These are phyloP conservation scores for Microplitis mediator DNA, from an alignment of 1,140 invertebrate species.

Conservation along the genomic window DNA sequence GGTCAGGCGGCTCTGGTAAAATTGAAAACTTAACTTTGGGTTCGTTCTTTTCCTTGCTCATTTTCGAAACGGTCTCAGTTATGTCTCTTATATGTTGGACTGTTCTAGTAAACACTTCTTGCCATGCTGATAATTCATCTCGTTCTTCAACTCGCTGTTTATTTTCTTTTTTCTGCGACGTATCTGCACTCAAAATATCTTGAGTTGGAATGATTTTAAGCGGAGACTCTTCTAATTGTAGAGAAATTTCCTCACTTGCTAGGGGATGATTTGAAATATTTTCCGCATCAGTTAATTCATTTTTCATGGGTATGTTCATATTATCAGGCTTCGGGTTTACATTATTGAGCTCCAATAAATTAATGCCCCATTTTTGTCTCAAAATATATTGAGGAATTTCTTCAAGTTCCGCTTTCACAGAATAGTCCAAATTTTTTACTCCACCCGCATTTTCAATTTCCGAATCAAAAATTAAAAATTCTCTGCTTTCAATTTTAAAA, in stretches of 20 bases:
- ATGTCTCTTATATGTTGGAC: not conserved
- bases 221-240: not conserved
- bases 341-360: constrained; percentile 5
- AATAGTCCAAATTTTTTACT: constrained; percentile 36
- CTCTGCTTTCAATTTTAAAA: no score
- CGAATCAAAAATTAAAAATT: no score
- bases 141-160: not conserved
- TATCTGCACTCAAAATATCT: not conserved
- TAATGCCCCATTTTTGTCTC: constrained; percentile 36
- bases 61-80: not conserved
- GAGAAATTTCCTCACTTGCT: no score
- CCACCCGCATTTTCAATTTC: constrained; percentile 13
- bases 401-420: constrained; percentile 16
- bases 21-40: constrained; percentile 37
- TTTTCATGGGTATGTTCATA: not conserved
- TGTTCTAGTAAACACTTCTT: constrained; percentile 31
- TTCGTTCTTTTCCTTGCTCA: not conserved
- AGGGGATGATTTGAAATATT: no score
- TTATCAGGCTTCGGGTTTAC: not conserved
- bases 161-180: not conserved
- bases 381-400: constrained; percentile 23
- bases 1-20: constrained; percentile 42
- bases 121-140: constrained; percentile 41
- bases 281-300: not conserved
- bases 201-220: not conserved